Evolutionary conservation across 2,888 invertebrate genomes (phyloP), one percentile per base, ranked within the genome.

Genomic region (Serrognathus titanus): DNA sequence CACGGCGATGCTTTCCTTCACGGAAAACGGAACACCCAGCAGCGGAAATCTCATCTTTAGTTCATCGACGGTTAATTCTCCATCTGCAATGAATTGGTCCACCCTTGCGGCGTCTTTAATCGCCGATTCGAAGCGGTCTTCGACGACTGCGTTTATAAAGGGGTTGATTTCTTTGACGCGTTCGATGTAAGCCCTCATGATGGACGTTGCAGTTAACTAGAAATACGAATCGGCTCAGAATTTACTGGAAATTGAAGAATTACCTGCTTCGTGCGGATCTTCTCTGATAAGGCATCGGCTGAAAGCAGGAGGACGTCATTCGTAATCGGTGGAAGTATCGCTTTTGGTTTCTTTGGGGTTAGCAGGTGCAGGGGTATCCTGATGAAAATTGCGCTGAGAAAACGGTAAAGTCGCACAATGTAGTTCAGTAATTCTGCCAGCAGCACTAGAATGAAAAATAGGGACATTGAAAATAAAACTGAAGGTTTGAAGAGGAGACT

Each of bases 1-100:
- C 20, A 53, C 45, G 2, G 57, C 57, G 13, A 57, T 53, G 13
- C 53, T 87, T 74, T 92, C 92, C 72, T 94, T 94, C 0, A 90
- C 85, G 2, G 92, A 90, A 47, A 92, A 81, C 0, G 94, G 94
- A 10, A 94, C 83, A 0, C 94, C 94, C 1, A 92, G 78, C 53
- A 94, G 76, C 0, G 93, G 93, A 60, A 83, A 71, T 81, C 12
- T 81, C 78, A 58, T 63, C 61, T 65, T 65, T 51, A 66, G 58
- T 37, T 72, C 70, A 45, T 65, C 58, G 24, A 63, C 51, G 20
- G 48, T 63, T n/a, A 67, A 38, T 10, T 61, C 59, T 20, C 65
- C 62, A 5, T 63, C 67, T 49, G 59, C 55, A 16, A 72, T 51
- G 59, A 68, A 73, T 41, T 55, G 80, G 75, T 94, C 92, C 2